phyloP scores from a whole-genome alignment of 2,113 vertebrate genomes.

The Tor tambroides region DNA sequence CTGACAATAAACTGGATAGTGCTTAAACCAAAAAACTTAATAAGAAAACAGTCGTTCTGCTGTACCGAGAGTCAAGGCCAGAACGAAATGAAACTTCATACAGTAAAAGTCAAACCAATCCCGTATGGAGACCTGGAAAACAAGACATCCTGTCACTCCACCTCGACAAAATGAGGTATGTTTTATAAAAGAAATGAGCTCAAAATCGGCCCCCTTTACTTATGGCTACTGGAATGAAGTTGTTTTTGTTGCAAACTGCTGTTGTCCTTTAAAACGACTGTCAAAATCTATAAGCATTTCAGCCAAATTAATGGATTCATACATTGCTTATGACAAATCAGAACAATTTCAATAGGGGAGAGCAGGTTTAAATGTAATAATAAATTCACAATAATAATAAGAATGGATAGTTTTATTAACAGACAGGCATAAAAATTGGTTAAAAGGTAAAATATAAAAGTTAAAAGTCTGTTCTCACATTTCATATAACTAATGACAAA shows the following conservation, averaged over 20 bases:
- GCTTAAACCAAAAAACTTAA: conserved; percentile 31
- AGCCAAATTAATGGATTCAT: not conserved
- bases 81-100: conserved; percentile 65
- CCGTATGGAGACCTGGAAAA: not conserved
- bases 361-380: not conserved
- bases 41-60: conserved; percentile 13
- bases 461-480: not conserved
- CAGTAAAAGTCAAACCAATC: conserved; percentile 51
- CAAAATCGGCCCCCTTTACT: not conserved
- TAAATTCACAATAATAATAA: not conserved
- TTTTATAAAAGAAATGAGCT: not conserved
- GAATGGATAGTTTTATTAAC: not conserved
- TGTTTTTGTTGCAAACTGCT: not conserved
- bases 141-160: not conserved
- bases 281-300: not conserved
- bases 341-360: not conserved
- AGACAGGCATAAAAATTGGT: not conserved
- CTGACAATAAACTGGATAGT: conserved; percentile 22
- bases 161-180: not conserved
- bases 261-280: not conserved
- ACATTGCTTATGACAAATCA: not conserved
- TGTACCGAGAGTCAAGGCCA: conserved; percentile 19
- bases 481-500: not conserved
- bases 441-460: not conserved
- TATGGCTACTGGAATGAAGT: not conserved